Conservation (phyloP, 1,140 invertebrate species). For the Eciton burchellii region DNA sequence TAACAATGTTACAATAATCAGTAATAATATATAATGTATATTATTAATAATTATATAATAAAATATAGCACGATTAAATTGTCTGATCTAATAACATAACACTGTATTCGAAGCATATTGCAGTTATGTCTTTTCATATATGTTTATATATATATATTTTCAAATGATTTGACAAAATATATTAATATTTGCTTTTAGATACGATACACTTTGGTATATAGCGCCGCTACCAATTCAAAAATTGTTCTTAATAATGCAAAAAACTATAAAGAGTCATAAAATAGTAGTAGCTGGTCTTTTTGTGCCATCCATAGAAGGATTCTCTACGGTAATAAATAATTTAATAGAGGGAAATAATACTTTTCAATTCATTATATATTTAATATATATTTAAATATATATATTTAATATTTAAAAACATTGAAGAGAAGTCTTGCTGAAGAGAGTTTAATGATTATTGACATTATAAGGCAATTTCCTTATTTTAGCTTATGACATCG, state of each 20-base stretch:
- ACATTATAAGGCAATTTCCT: neutral
- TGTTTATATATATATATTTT: neutral
- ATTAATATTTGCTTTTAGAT: too few species aligned
- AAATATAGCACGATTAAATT: too few species aligned
- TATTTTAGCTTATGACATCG: conserved; percentile 36
- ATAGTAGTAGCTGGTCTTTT: conserved; percentile 36
- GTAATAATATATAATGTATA: too few species aligned
- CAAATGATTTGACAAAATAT: conserved; percentile 39
- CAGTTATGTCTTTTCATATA: too few species aligned
- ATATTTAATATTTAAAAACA: too few species aligned
- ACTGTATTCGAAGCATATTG: too few species aligned
- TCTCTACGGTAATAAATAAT: conserved; percentile 58
- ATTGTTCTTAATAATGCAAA: conserved; percentile 62
- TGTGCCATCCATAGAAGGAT: conserved; percentile 52
- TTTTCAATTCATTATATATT: too few species aligned
- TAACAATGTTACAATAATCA: too few species aligned
- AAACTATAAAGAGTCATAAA: conserved; percentile 11
- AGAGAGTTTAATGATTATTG: neutral
- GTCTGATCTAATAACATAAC: too few species aligned
- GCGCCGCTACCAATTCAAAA: conserved; percentile 49
- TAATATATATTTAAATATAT: too few species aligned
- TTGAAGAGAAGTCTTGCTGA: neutral
- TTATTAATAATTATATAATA: too few species aligned
- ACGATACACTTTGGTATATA: conserved; percentile 28
- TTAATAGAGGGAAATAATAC: too few species aligned